Evolutionary conservation across 2,113 vertebrate genomes (phyloP), one percentile per base, ranked within the genome.

Genomic region (Vidua chalybeata): DNA sequence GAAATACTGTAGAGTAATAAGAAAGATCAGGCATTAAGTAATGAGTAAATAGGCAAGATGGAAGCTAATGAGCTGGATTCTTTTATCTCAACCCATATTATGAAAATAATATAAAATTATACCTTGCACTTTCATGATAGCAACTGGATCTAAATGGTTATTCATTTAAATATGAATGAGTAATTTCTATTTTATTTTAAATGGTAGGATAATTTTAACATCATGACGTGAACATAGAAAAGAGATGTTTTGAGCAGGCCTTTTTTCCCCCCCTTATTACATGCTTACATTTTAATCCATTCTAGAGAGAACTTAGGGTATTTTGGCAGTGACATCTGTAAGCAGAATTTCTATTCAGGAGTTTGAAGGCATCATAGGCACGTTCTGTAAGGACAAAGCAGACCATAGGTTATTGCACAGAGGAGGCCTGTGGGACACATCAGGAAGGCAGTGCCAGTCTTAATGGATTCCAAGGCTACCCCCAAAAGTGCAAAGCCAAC

Each of bases 51-150:
- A 95, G 97, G 95, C 97, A 97, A 96, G 97, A 98, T 97, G 98
- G 96, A 97, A 95, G 95, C 97, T 98, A 98, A 98, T 98, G 97
- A 98, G 97, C 91, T 94, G 81, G 92, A 97, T 96, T 97, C 98
- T 98, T 98, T 98, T 97, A 98, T 98, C 97, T 97, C 95, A 90
- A 75, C 97, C 97, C 97, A 78, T 97, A 97, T 98, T 98, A 98
- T 93, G 97, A 97, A 97, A 97, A 98, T 98, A 97, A 98, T 98
- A 96, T 98, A 97, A 98, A 98, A 98, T 98, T 98, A 98, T 97
- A 98, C 97, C 97, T 98, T 97, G 83, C 74, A 91, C 93, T 97
- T 97, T 95, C 96, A 96, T 91, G 97, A 97, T 97, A 97, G 96
- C 96, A 91, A 91, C 87, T 96, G 93, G 90, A 97, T 97, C 96